Evolutionary conservation across 2,888 invertebrate species (phyloP), one percentile per base, ranked within the genome.

Genomic region (Leuctra nigra): DNA sequence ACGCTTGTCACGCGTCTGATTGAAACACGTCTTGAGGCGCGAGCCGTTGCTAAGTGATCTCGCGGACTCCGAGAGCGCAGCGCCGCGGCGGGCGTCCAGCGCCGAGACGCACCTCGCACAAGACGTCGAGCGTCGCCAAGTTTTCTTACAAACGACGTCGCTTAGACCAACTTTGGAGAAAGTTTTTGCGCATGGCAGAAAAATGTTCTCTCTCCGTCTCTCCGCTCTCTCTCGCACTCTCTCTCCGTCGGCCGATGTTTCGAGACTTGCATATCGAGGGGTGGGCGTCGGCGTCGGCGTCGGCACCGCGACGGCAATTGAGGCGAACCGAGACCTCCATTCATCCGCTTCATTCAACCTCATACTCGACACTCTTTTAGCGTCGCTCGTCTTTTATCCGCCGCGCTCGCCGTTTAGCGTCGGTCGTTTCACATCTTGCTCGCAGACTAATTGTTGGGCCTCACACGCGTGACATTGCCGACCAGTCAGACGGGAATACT

Each of bases 141-240:
- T 56, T 48, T 48, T 44, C 52, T 50, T 50, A 50, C 20, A 18
- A 20, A 11, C 24, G 20, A 11, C 50, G 50, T 20, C 33, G 18
- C 29, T n/a, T 29, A 2, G 35, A 50, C 56, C 44, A 59, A 59
- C 47, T 57, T 55, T 47, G 48, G 52, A 59, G 53, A 57, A 62
- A 56, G 39, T 62, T 62, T 61, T 61, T 59, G 63, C 63, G 63
- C 63, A 63, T 63, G 62, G 53, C 63, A 62, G 61, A 62, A 63
- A 63, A 59, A 55, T 57, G 29, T 33, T 41, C 29, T 29, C 52
- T 38, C 23, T 53, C 36, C 39, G 29, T 29, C 58, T 39, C 25
- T 23, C 54, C 44, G 35, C 20, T 4, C 25, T 22, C 11, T 36
- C 4, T 18, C 3, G 18, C 20, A 14, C 35, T 13, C 23, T n/a